Evolutionary conservation across 2,888 invertebrate species (phyloP).

Genomic region (Terebella lapidaria): DNA sequence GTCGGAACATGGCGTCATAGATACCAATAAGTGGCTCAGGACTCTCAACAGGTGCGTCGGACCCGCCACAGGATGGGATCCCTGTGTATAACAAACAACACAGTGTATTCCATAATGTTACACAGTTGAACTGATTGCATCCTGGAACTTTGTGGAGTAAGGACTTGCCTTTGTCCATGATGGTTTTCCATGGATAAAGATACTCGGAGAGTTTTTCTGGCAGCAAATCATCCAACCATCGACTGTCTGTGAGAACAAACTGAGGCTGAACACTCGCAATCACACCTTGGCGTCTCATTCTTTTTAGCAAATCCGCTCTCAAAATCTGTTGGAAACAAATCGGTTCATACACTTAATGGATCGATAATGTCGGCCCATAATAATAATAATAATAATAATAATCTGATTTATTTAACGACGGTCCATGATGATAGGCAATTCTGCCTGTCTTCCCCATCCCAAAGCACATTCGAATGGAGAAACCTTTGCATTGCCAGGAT

Average conservation of each 20-base stretch:
- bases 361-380: too few relatives aligned
- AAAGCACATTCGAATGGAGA: too few relatives aligned
- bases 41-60: constrained; percentile 26
- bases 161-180: constrained; percentile 16
- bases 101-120: too few relatives aligned
- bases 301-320: constrained; percentile 16
- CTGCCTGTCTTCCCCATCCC: too few relatives aligned
- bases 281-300: constrained; percentile 19
- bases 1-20: constrained; percentile 24
- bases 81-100: too few relatives aligned
- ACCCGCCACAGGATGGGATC: constrained; percentile 24
- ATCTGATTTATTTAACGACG: too few relatives aligned
- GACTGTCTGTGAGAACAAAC: constrained; percentile 23
- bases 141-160: background rate
- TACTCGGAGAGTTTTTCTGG: constrained; percentile 13
- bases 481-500: too few relatives aligned
- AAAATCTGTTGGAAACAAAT: too few relatives aligned
- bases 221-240: constrained; percentile 14
- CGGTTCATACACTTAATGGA: too few relatives aligned
- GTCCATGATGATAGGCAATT: too few relatives aligned
- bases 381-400: too few relatives aligned
- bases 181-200: constrained; percentile 25
- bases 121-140: too few relatives aligned
- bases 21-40: constrained; percentile 22
- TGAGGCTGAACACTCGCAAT: constrained; percentile 27